These are phyloP conservation scores for Agriopis marginaria DNA, from an alignment of 2,888 invertebrate species.

Conservation along the genomic window DNA sequence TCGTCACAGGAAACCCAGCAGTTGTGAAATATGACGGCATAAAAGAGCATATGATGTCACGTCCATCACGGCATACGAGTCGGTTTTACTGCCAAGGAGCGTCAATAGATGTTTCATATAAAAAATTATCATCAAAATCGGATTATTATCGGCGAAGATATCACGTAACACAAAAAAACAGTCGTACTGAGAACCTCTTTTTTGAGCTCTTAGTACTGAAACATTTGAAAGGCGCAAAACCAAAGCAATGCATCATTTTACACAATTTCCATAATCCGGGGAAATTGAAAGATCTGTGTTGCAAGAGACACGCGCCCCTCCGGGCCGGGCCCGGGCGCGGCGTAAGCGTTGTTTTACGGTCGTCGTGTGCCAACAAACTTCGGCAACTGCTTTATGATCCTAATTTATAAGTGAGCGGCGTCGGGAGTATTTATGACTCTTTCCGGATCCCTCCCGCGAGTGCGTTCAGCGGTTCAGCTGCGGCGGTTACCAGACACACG, in stretches of 20 bases:
- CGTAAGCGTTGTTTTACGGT: slow-evolving; percentile 82
- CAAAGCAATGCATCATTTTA: slow-evolving; percentile 34
- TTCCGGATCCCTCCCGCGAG: slow-evolving; percentile 79
- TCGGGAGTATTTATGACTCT: slow-evolving; percentile 81
- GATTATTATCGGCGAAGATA: too few relatives aligned
- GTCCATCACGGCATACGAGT: too few relatives aligned
- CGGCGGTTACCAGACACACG: slow-evolving; percentile 25
- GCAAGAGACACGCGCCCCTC: slow-evolving; percentile 68
- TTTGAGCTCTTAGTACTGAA: not conserved
- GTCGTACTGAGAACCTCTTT: not conserved
- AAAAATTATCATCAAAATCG: too few relatives aligned
- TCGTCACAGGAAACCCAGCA: too few relatives aligned
- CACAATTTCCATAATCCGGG: slow-evolving; percentile 55
- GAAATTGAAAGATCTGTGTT: slow-evolving; percentile 75
- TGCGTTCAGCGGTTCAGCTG: slow-evolving; percentile 64
- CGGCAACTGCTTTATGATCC: slow-evolving; percentile 85
- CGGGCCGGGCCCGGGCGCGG: slow-evolving; percentile 47
- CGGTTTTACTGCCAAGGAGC: too few relatives aligned
- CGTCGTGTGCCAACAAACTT: slow-evolving; percentile 84
- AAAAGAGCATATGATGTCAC: too few relatives aligned
- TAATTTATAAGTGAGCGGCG: slow-evolving; percentile 86
- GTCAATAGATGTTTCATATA: too few relatives aligned
- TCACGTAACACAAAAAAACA: not conserved
- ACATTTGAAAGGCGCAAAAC: slow-evolving; percentile 11
- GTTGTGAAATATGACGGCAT: too few relatives aligned